phyloP scores from a whole-genome alignment of 2,113 vertebrate species.

The Labeo catla region DNA sequence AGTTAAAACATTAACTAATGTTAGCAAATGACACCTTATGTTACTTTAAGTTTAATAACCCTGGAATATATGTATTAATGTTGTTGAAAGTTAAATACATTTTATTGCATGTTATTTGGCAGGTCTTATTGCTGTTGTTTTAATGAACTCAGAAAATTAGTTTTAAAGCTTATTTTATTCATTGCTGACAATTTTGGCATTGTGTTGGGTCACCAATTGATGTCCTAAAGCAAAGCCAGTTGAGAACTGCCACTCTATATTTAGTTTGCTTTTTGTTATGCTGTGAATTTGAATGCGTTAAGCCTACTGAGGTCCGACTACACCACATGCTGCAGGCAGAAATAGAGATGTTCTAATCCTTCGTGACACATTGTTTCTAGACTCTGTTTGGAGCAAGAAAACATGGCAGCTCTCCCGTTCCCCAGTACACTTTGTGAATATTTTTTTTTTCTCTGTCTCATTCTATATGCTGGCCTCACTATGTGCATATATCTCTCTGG shows the following conservation, averaged over 20 bases:
- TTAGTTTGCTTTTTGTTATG: not conserved
- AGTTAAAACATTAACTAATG: too few species aligned
- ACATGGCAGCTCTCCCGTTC: not conserved
- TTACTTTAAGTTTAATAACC: too few species aligned
- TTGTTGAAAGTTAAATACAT: not conserved
- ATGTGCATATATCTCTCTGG: not conserved
- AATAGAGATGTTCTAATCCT: conserved; percentile 7
- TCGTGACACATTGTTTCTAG: conserved; percentile 15
- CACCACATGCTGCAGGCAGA: not conserved
- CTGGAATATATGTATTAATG: not conserved
- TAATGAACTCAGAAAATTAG: not conserved
- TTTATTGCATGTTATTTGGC: not conserved
- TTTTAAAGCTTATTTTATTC: not conserved
- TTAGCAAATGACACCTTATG: too few species aligned
- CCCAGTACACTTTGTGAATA: not conserved
- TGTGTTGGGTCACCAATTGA: not conserved
- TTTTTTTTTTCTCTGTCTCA: not conserved
- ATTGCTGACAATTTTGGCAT: not conserved
- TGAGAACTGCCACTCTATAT: not conserved
- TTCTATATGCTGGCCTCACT: not conserved
- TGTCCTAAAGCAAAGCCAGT: not conserved
- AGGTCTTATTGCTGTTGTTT: not conserved
- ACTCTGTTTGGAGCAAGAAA: conserved; percentile 20
- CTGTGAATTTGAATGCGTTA: not conserved
- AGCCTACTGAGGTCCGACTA: not conserved